A percentile compares a stretch with the other conserved stretches of the same genome.
phyloP scores from a whole-genome alignment of 2,888 invertebrate genomes.

The Tinea semifulvella region DNA sequence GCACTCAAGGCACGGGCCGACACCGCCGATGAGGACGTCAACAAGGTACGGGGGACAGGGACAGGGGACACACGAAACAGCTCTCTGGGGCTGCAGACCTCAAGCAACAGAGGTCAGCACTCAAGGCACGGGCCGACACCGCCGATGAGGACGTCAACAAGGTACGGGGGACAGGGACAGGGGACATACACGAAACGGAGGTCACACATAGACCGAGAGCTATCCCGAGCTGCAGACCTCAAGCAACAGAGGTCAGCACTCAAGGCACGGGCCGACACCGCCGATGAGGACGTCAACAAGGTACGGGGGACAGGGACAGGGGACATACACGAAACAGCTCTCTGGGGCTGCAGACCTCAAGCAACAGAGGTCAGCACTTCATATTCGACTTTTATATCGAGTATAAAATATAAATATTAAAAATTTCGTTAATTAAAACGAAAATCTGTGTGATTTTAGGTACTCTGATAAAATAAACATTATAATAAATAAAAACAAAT shows the following conservation, averaged over 20 bases:
- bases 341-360: constrained; percentile 81
- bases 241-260: constrained; percentile 82
- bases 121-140: constrained; percentile 81
- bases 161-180: constrained; percentile 75
- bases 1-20: constrained; percentile 83
- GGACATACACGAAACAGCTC: too few relatives aligned
- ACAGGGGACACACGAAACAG: constrained; percentile 92
- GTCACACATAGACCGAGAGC: constrained; percentile 86
- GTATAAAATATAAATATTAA: too few relatives aligned
- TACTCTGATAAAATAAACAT: too few relatives aligned
- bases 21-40: constrained; percentile 85
- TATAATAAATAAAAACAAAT: too few relatives aligned
- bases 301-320: too few relatives aligned
- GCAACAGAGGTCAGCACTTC: constrained; percentile 77
- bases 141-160: constrained; percentile 88
- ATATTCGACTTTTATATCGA: too few relatives aligned
- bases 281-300: constrained; percentile 87
- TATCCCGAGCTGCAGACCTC: constrained; percentile 79
- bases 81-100: constrained; percentile 86
- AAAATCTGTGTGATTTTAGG: too few relatives aligned
- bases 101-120: constrained; percentile 79
- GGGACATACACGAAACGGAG: constrained; percentile 52
- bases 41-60: too few relatives aligned
- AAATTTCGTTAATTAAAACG: too few relatives aligned
- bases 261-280: constrained; percentile 81